Evolutionary conservation across 2,888 invertebrate species (phyloP).

Genomic region (Fragum sueziense): DNA sequence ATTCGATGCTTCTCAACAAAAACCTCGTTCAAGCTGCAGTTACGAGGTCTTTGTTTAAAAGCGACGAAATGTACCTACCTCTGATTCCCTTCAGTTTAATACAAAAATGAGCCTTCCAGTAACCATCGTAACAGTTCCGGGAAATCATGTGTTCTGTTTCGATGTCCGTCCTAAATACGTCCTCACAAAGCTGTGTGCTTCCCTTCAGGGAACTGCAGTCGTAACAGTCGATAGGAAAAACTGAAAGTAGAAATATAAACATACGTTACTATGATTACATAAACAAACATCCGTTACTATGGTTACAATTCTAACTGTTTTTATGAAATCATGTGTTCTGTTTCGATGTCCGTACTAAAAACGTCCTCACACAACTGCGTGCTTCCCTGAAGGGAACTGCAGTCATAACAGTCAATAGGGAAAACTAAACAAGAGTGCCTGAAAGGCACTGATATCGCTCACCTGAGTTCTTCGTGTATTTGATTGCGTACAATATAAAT

Average conservation of each 20-base stretch:
- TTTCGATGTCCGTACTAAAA: slow-evolving; percentile 65
- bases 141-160: slow-evolving; percentile 69
- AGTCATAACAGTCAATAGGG: slow-evolving; percentile 75
- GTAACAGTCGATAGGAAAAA: slow-evolving; percentile 74
- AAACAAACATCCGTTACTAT: too few species aligned
- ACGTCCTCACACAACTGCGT: slow-evolving; percentile 71
- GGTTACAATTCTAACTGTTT: too few species aligned
- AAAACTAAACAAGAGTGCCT: too few species aligned
- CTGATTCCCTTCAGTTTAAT: slow-evolving; percentile 73
- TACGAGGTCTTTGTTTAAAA: too few species aligned
- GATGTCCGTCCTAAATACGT: slow-evolving; percentile 65
- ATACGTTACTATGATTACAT: too few species aligned
- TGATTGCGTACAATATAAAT: too few species aligned
- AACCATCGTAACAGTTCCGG: slow-evolving; percentile 70
- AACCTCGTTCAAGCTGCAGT: too few species aligned
- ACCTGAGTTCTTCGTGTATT: too few species aligned
- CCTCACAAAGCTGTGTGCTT: slow-evolving; percentile 70
- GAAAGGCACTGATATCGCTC: too few species aligned
- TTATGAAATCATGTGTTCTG: slow-evolving; percentile 68
- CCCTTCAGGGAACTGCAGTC: slow-evolving; percentile 72
- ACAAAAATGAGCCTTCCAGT: slow-evolving; percentile 74
- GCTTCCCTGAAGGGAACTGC: slow-evolving; percentile 70
- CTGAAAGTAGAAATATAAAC: slow-evolving; percentile 59
- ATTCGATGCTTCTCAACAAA: too few species aligned
- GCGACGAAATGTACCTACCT: too few species aligned